phyloP scores from a whole-genome alignment of 2,797 vertebrate genomes.

The Gobio occitaniae region DNA sequence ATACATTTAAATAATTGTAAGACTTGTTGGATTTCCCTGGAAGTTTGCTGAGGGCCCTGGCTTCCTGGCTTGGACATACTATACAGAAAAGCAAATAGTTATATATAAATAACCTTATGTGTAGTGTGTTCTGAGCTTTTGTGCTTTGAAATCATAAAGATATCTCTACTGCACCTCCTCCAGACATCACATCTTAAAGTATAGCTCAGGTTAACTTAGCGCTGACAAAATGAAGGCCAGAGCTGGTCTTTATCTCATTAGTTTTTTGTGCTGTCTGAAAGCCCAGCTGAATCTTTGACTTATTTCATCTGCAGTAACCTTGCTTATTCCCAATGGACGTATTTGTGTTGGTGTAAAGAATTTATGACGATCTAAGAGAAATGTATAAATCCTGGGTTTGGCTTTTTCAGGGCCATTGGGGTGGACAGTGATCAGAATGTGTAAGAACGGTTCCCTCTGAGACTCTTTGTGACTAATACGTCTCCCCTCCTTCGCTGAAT shows the following conservation, averaged over 20 bases:
- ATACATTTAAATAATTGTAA: not conserved
- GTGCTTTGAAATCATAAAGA: not conserved
- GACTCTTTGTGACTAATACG: constrained; percentile 74
- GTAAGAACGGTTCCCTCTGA: constrained; percentile 75
- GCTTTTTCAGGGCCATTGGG: constrained; percentile 81
- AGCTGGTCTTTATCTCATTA: constrained; percentile 59
- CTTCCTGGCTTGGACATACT: not conserved
- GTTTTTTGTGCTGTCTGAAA: constrained; percentile 64
- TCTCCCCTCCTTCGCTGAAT: constrained; percentile 70
- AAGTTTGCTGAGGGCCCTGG: not conserved
- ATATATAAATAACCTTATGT: not conserved
- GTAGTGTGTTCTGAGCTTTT: not conserved
- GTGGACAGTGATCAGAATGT: constrained; percentile 75
- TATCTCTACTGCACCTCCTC: not conserved
- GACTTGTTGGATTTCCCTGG: not conserved
- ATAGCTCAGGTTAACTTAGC: constrained; percentile 36
- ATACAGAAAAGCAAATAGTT: not conserved
- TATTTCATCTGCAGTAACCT: constrained; percentile 79
- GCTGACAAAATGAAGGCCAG: constrained; percentile 48
- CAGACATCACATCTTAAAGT: not conserved
- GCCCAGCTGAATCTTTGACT: constrained; percentile 76
- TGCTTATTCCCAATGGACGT: constrained; percentile 83
- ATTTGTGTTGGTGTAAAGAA: constrained; percentile 82
- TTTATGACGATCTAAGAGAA: constrained; percentile 84
- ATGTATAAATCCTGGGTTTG: constrained; percentile 81